Evolutionary conservation across 1,140 invertebrate species (phyloP), one percentile per base, ranked within the genome.

Genomic region (Acromyrmex heyeri): DNA sequence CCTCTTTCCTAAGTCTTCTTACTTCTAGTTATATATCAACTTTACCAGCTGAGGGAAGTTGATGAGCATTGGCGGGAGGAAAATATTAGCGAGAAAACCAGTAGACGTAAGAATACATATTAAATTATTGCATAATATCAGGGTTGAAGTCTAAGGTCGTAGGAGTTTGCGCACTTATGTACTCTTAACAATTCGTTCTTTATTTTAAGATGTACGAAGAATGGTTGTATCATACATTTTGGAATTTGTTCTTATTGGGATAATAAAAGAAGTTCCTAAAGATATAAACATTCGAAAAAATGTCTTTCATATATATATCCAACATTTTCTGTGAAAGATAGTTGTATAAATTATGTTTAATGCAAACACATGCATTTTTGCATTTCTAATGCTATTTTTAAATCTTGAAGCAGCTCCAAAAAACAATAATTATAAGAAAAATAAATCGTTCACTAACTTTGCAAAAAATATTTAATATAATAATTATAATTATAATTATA

Each of bases 1-100:
- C 24, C 48, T 75, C 18, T 85, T 76, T 21, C 6, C 55, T 64
- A 12, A 73, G 24, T 75, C 18, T 55, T 44, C 64, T 38, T 24
- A 38, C 27, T 24, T 61, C n/a, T 38, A 18, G 16, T 2, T 48
- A 72, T 61, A 75, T 38, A 27, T 85, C 57, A 85, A 77, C 18
- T 44, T 55, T 0, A 18, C 1, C 14, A 3, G 8, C 18, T 27
- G 27, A 34, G 38, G 14, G 27, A 62, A 53, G n/a, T 44, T 50
- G 38, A 62, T 75, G 18, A 30, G 4, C 70, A 10, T 34, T 3
- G n/a, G 30, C 50, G 30, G 27, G 24, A 34, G 21, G 18, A 38
- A 77, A 62, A 50, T 75, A 85, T 76, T 14, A 21, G 12, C 34
- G 6, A 21, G 1, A 8, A 38, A 59, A 70, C 8, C 10, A 38